Conservation (phyloP, 1,140 invertebrate species). For the Lysiphlebus fabarum region DNA sequence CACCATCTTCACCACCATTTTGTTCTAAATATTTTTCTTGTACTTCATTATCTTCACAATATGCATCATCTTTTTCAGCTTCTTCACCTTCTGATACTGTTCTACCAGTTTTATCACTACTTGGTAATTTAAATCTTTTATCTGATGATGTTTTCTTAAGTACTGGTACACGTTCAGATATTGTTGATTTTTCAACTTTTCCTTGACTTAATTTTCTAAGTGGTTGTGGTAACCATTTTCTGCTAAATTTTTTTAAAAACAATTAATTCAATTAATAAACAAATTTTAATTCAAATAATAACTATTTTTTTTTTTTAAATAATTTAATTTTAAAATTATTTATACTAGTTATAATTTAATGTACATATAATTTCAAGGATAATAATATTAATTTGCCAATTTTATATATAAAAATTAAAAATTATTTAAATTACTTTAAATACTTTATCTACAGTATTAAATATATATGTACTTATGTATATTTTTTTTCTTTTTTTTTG, state of each 20-base stretch:
- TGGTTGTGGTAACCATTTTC: slow-evolving; percentile 89
- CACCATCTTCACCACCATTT: slow-evolving; percentile 73
- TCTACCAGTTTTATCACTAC: slow-evolving; percentile 30
- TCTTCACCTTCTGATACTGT: slow-evolving; percentile 47
- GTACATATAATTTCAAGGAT: neutral
- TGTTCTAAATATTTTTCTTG: slow-evolving; percentile 47
- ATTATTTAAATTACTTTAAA: too few species aligned
- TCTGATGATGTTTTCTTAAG: slow-evolving; percentile 75
- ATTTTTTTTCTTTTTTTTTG: neutral
- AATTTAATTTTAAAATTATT: slow-evolving; percentile 21
- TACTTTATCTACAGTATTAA: too few species aligned
- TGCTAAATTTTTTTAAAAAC: slow-evolving; percentile 47
- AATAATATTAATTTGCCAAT: neutral
- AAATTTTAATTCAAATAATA: too few species aligned
- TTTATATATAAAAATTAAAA: too few species aligned
- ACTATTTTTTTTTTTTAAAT: neutral
- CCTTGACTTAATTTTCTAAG: slow-evolving; percentile 85
- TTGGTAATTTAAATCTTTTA: slow-evolving; percentile 72
- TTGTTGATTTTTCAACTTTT: slow-evolving; percentile 73
- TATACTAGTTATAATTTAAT: neutral
- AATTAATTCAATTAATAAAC: too few species aligned
- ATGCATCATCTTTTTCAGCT: slow-evolving; percentile 36
- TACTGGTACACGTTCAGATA: slow-evolving; percentile 58
- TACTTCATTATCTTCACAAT: slow-evolving; percentile 45
- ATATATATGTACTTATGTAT: too few species aligned